Evolutionary conservation across 2,797 vertebrate species (phyloP).

Genomic region (Coregonus sp.): DNA sequence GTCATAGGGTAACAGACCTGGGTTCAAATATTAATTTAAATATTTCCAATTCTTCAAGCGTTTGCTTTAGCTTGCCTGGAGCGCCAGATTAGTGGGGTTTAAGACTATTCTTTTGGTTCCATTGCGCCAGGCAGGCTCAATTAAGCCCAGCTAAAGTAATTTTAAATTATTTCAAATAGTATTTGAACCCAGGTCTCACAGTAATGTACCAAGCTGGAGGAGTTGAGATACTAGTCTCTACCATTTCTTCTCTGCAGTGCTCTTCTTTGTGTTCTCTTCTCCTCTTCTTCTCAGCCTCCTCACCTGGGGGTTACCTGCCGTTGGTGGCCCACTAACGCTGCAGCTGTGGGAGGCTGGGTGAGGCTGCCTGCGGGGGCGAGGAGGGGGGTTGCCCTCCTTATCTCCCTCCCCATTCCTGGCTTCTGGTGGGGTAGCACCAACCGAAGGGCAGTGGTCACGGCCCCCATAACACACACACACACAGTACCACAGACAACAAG

Average conservation of each 20-base stretch:
- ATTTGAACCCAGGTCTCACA: neutral
- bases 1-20: too few species aligned
- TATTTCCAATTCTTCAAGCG: too few species aligned
- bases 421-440: slow-evolving; percentile 70
- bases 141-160: neutral
- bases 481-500: slow-evolving; percentile 68
- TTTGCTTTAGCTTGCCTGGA: too few species aligned
- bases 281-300: slow-evolving; percentile 53
- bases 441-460: slow-evolving; percentile 77
- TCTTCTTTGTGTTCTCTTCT: slow-evolving; percentile 17
- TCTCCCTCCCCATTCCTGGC: slow-evolving; percentile 60
- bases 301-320: slow-evolving; percentile 84
- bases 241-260: neutral
- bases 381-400: slow-evolving; percentile 71
- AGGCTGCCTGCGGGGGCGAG: slow-evolving; percentile 37
- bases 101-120: neutral
- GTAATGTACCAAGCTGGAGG: neutral
- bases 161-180: neutral
- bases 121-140: neutral
- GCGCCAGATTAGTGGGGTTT: neutral
- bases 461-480: slow-evolving; percentile 33
- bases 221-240: neutral
- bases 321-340: slow-evolving; percentile 79
- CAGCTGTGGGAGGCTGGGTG: slow-evolving; percentile 58
- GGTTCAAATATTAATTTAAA: too few species aligned